phyloP scores from a whole-genome alignment of 1,140 invertebrate species.

The Drosophila repletoides region DNA sequence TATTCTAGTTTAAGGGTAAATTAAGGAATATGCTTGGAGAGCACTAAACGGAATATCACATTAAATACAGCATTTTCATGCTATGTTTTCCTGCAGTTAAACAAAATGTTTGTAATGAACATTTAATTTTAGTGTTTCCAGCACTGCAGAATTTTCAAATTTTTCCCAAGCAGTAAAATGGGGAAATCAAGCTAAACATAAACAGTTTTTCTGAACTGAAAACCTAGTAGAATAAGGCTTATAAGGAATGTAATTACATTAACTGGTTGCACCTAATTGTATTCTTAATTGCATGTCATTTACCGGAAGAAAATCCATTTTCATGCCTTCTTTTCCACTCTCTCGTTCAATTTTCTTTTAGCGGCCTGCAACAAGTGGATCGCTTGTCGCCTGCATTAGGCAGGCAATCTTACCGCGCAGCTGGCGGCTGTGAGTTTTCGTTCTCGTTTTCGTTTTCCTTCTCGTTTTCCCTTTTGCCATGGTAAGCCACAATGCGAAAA shows the following conservation, averaged over 20 bases:
- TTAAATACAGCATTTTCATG: too few species aligned
- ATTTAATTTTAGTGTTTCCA: too few species aligned
- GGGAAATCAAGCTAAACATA: too few species aligned
- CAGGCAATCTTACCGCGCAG: slow-evolving; percentile 57
- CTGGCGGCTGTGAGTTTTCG: slow-evolving; percentile 60
- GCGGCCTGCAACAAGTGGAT: slow-evolving; percentile 54
- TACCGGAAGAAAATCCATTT: slow-evolving; percentile 3
- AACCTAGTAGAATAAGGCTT: too few species aligned
- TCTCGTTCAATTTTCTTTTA: slow-evolving; percentile 32
- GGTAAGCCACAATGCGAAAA: slow-evolving; percentile 68
- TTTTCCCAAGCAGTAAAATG: too few species aligned
- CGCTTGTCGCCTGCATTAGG: slow-evolving; percentile 12
- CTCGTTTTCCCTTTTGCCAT: slow-evolving; percentile 40
- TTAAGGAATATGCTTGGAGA: too few species aligned
- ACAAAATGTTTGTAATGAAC: too few species aligned
- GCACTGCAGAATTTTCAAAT: too few species aligned
- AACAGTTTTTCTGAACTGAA: too few species aligned
- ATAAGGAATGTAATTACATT: slow-evolving; percentile 1
- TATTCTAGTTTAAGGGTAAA: too few species aligned
- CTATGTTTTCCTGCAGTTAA: too few species aligned
- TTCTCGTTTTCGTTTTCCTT: slow-evolving; percentile 5
- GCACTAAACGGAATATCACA: too few species aligned
- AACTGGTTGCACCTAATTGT: background rate
- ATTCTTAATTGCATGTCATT: slow-evolving; percentile 20
- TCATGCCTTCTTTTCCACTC: slow-evolving; percentile 25